phyloP scores from a whole-genome alignment of 2,888 invertebrate species.

The Melieria picta region DNA sequence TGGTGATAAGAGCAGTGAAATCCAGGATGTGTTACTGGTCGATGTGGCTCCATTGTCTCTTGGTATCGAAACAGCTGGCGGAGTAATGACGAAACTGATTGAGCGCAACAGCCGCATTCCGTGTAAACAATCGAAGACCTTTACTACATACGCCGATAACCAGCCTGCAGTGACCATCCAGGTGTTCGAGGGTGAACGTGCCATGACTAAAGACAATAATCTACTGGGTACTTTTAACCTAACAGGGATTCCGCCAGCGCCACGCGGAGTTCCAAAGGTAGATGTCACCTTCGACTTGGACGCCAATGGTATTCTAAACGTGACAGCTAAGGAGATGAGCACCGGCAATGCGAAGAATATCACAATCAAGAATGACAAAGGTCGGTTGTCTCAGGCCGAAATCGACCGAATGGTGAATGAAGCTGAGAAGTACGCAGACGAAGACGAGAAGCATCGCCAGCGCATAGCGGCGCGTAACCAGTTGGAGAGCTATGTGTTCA shows the following conservation, averaged over 20 bases:
- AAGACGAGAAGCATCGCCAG: constrained; percentile 77
- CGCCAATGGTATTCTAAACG: constrained; percentile 93
- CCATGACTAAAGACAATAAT: constrained; percentile 94
- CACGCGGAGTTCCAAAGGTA: constrained; percentile 84
- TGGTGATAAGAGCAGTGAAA: constrained; percentile 75
- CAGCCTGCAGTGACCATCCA: constrained; percentile 80
- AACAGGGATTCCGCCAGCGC: constrained; percentile 92
- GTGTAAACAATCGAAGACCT: constrained; percentile 77
- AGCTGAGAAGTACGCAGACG: constrained; percentile 77
- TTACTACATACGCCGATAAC: constrained; percentile 84
- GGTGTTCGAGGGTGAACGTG: constrained; percentile 81
- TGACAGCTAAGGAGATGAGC: constrained; percentile 77
- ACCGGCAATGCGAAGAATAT: constrained; percentile 77
- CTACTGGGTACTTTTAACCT: constrained; percentile 94
- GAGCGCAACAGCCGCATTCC: constrained; percentile 78
- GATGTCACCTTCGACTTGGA: constrained; percentile 84
- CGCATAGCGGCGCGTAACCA: constrained; percentile 77
- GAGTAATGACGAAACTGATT: constrained; percentile 82
- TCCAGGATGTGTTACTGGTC: constrained; percentile 78
- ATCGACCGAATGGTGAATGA: constrained; percentile 81
- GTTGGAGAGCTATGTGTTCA: constrained; percentile 76
- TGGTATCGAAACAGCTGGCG: constrained; percentile 80
- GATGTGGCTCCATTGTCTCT: constrained; percentile 77
- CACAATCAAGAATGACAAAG: constrained; percentile 83
- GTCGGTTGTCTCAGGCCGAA: constrained; percentile 80